These are phyloP conservation scores for Macroramphosus scolopax DNA, from an alignment of 2,797 vertebrate genomes.

Conservation along the genomic window DNA sequence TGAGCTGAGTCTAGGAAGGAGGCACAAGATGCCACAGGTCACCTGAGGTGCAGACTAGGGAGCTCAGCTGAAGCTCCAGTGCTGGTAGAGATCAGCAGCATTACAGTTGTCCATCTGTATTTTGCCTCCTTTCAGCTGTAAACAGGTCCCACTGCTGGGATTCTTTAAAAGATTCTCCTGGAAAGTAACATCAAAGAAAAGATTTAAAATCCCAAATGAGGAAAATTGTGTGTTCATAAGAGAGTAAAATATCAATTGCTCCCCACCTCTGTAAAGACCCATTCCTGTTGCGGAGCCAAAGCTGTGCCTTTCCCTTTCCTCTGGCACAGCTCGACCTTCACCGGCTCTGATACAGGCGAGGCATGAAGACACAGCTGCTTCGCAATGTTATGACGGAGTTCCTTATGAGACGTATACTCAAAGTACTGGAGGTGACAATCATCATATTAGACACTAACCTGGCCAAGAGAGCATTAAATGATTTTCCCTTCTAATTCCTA, in stretches of 20 bases:
- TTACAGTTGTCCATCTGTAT: constrained; percentile 80
- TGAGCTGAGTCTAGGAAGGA: constrained; percentile 19
- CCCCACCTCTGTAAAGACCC: constrained; percentile 86
- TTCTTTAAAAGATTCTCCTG: constrained; percentile 87
- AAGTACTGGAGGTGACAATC: constrained; percentile 83
- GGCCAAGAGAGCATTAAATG: background rate
- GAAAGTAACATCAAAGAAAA: background rate
- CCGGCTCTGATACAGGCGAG: constrained; percentile 19
- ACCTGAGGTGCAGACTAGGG: constrained; percentile 4
- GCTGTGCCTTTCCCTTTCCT: constrained; percentile 81
- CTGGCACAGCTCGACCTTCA: constrained; percentile 80
- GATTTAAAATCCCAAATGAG: constrained; percentile 1
- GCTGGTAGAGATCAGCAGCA: constrained; percentile 76
- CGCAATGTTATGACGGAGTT: constrained; percentile 92
- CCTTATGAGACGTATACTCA: constrained; percentile 86
- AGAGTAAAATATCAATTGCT: background rate
- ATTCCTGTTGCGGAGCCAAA: constrained; percentile 82
- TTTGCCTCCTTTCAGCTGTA: constrained; percentile 72
- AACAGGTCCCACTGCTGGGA: constrained; percentile 79
- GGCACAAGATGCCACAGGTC: constrained; percentile 30
- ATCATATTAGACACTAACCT: constrained; percentile 8
- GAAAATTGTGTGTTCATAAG: background rate
- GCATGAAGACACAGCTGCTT: constrained; percentile 90
- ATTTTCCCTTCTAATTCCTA: background rate
- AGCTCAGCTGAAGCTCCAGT: constrained; percentile 87